Evolutionary conservation across 30 jellyfish, hydroid and myxozoan species (phyloP), one percentile per base, ranked within the genome.

Genomic region (Pelagia noctiluca): DNA sequence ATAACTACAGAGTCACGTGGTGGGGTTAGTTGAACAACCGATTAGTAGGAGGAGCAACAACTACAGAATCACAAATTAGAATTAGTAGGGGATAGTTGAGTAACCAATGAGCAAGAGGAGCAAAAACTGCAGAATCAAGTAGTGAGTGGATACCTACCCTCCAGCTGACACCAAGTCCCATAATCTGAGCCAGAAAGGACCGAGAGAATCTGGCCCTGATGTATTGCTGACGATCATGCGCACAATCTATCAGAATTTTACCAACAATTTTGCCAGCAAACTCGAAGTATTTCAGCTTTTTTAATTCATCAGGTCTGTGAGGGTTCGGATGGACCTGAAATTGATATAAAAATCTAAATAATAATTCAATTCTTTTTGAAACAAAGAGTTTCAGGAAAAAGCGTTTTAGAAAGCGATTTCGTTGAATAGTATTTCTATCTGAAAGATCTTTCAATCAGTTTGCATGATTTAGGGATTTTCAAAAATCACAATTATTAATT

Each of bases 311-410:
- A 0, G 93, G 92, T 11, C 99, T 95, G 71, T 34, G 50, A 0
- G 99, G 97, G 69, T 88, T 95, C 26, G 99, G 99, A 67, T 95
- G 99, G 25, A 89, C 69, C 99, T 95, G 75, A 33, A 80, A 35
- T 19, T 29, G 24, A 22, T 42, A 1, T 54, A 60, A 57, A 75
- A 61, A 21, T 73, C 24, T 21, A 73, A 21, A 3, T 38, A 11
- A 70, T 11, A 34, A 34, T 3, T 2, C 66, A 18, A 11, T 13
- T 19, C 32, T 12, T 10, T 29, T 12, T 8, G 13, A 61, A 13
- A 24, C 28, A 19, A 61, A 12, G 28, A 24, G 73, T 23, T 24
- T 12, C 32, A 8, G 28, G 32, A 5, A 32, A 23, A n/a, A n/a
- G n/a, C n/a, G n/a, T n/a, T n/a, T n/a, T n/a, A n/a, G n/a, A n/a